A percentile compares a stretch with the other conserved stretches of the same genome.
phyloP scores from a whole-genome alignment of 2,113 vertebrate genomes.

The Peromyscus maniculatus region DNA sequence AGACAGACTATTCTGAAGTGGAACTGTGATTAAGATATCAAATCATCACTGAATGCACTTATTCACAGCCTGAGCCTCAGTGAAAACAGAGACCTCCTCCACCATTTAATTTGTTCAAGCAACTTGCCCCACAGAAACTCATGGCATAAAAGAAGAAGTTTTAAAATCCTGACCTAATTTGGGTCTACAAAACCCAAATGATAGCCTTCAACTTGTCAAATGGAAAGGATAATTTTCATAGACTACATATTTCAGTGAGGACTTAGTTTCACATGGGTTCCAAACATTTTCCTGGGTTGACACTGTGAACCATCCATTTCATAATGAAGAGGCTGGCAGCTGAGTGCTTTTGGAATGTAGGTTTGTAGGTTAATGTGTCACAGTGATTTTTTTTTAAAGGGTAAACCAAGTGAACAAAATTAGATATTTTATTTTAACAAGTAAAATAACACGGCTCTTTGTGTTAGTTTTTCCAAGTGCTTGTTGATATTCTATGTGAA shows the following conservation, averaged over 20 bases:
- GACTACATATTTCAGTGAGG: slow-evolving; percentile 4
- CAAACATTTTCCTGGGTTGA: slow-evolving; percentile 22
- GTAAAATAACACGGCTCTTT: slow-evolving; percentile 18
- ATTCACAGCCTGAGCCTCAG: not conserved
- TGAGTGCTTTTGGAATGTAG: not conserved
- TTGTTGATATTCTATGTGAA: slow-evolving; percentile 40
- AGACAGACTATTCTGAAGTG: slow-evolving; percentile 16
- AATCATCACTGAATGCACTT: not conserved
- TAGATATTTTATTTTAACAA: slow-evolving; percentile 46
- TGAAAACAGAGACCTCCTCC: not conserved
- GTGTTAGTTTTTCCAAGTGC: not conserved
- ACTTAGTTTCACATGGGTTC: not conserved
- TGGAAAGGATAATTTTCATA: slow-evolving; percentile 32
- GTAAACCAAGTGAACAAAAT: slow-evolving; percentile 22
- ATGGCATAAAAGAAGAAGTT: not conserved
- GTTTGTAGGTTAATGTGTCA: not conserved
- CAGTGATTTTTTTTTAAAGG: not conserved
- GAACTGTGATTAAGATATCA: slow-evolving; percentile 18
- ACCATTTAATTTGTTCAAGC: not conserved
- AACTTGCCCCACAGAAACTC: not conserved
- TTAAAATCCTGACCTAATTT: slow-evolving; percentile 6
- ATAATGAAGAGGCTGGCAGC: not conserved
- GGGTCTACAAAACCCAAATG: not conserved
- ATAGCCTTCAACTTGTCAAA: slow-evolving; percentile 22
- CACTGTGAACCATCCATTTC: not conserved